Base-by-base conservation (phyloP, 2,113 vertebrate species). In the Hirundichthys speculiger region DNA sequence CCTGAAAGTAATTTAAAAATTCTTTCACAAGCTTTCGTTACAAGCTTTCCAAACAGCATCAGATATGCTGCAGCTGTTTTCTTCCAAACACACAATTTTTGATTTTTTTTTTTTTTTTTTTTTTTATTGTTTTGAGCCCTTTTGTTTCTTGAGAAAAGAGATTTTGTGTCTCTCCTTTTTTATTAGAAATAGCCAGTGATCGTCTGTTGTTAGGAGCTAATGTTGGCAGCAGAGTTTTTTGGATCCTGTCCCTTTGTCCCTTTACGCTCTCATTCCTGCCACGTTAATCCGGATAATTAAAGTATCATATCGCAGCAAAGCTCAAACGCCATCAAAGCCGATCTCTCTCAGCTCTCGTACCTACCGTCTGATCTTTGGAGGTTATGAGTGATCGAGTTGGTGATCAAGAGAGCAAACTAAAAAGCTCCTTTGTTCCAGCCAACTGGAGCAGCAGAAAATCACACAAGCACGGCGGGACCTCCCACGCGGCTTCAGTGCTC, bases 391-490 rank as follows among this genome's bases (percentile, higher is more conserved):
- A 64, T 69, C 41, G 22, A 48, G 24, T 59, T 49, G 15, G 50
- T 19, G 27, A 7, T 55, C 18, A 47, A 51, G 53, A 27, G n/a
- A 12, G 5, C 6, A 19, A 52, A 22, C 54, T 19, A 39, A 43
- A 56, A 53, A 39, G 27, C 38, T 67, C 46, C 59, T 75, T 69
- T 88, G 86, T 88, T 82, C 77, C 14, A 11, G 52, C 3, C 51
- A 22, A 73, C 40, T 73, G 73, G 69, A 77, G 82, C 83, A 34
- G 66, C 21, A 50, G 39, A n/a, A 69, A 56, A 64, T 80, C 63
- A 39, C 75, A 55, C 9, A 6, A 10, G 75, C 76, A 1, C 70
- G 73, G 69, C 54, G 0, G 55, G 80, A 84, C 86, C 83, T 67
- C 84, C 82, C 64, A 67, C 22, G 0, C 0, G 15, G 64, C 45